Evolutionary conservation across 2,888 invertebrate species (phyloP).

Genomic region (Meteorus cinctellus): DNA sequence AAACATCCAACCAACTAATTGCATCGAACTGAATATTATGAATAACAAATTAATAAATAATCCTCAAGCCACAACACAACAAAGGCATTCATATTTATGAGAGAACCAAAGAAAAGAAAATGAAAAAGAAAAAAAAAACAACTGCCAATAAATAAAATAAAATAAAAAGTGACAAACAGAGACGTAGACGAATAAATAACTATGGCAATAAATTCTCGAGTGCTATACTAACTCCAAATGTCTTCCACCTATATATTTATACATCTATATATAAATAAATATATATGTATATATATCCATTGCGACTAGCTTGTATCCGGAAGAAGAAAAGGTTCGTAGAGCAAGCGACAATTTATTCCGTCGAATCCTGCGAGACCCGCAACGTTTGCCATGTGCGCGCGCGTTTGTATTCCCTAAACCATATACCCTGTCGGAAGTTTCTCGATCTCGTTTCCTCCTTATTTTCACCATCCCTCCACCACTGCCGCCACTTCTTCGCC

Average conservation of each 20-base stretch:
- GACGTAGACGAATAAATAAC: constrained; percentile 15
- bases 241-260: background rate
- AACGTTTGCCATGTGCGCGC: constrained; percentile 7
- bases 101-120: background rate
- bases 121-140: background rate
- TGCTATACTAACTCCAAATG: constrained; percentile 24
- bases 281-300: constrained; percentile 15
- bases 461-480: constrained; percentile 14
- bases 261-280: background rate
- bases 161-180: background rate
- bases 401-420: constrained; percentile 14
- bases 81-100: background rate
- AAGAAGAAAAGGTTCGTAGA: constrained; percentile 31
- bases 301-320: constrained; percentile 25
- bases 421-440: constrained; percentile 27
- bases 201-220: background rate
- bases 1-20: too few relatives aligned
- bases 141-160: background rate
- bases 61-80: background rate
- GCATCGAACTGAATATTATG: too few relatives aligned
- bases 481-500: background rate
- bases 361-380: constrained; percentile 37
- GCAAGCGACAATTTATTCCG: constrained; percentile 40
- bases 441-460: constrained; percentile 35
- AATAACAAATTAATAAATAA: background rate